A percentile compares a stretch with the other conserved stretches of the same genome.
Conservation (phyloP, 2,888 invertebrate genomes). For the Neocrepidodera transversa region DNA sequence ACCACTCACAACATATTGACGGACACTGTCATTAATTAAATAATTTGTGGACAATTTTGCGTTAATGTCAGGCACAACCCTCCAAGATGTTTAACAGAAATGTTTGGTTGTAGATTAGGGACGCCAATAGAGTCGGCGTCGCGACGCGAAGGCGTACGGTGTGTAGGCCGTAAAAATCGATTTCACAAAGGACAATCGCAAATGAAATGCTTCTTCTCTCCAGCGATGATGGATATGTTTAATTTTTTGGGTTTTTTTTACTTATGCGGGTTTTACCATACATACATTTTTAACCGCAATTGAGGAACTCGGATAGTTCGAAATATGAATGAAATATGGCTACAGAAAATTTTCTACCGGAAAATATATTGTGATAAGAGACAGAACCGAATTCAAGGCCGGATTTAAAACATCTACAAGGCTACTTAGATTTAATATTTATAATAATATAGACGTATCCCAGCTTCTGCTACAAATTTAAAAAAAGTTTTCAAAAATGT, state of each 20-base stretch:
- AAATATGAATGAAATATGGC: background rate
- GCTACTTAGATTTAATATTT: no score
- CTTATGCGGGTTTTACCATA: background rate
- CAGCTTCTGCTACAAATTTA: no score
- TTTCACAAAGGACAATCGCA: conserved; percentile 45
- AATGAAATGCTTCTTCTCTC: conserved; percentile 10
- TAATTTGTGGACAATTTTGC: conserved; percentile 8
- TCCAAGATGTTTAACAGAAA: conserved; percentile 11
- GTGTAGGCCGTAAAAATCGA: conserved; percentile 55
- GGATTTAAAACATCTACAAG: background rate
- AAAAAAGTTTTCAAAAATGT: no score
- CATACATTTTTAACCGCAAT: background rate
- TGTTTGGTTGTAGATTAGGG: conserved; percentile 18
- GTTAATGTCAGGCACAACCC: conserved; percentile 14
- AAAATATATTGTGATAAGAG: conserved; percentile 7
- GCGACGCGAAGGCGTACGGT: conserved; percentile 53
- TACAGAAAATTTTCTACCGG: conserved; percentile 13
- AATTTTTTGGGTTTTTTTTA: background rate
- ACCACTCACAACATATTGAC: conserved; percentile 27
- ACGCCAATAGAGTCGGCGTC: conserved; percentile 32
- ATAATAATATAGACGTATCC: no score
- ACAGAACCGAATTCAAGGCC: background rate
- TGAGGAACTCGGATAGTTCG: background rate
- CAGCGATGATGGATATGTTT: background rate
- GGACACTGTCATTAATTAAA: conserved; percentile 8